A percentile compares a stretch with the other conserved stretches of the same genome.
Conservation (phyloP, 2,797 vertebrate genomes). For the Brotula barbata region DNA sequence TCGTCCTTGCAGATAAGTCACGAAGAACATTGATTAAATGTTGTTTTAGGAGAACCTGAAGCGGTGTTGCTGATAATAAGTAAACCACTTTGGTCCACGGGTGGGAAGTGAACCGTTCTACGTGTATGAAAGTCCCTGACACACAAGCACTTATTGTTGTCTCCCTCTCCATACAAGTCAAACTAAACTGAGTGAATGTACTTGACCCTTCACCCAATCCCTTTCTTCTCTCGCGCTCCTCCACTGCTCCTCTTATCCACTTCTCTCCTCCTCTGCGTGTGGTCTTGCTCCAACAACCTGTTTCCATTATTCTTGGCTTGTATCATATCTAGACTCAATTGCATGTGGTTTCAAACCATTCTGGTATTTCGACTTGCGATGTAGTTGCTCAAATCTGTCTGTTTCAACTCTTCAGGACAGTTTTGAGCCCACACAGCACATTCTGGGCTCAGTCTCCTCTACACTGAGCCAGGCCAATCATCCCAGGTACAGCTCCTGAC, state of each 20-base stretch:
- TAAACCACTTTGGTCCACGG: conserved; percentile 5
- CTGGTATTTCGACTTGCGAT: conserved; percentile 20
- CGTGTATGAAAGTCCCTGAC: conserved; percentile 44
- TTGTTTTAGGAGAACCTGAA: conserved; percentile 17
- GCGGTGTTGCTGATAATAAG: conserved; percentile 11
- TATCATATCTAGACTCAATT: conserved; percentile 36
- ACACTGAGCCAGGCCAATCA: too few species aligned
- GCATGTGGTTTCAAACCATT: conserved; percentile 33
- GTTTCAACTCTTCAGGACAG: conserved; percentile 4
- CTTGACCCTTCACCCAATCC: conserved; percentile 69
- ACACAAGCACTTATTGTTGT: conserved; percentile 70
- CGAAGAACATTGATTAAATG: conserved; percentile 26
- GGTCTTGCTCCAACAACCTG: conserved; percentile 61
- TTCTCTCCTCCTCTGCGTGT: conserved; percentile 55
- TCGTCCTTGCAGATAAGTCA: conserved; percentile 12
- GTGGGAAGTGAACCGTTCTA: conserved; percentile 42
- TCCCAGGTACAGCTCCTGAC: too few species aligned
- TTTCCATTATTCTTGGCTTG: conserved; percentile 27
- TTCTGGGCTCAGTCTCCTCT: too few species aligned
- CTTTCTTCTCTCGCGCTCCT: conserved; percentile 59
- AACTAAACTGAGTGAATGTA: conserved; percentile 73
- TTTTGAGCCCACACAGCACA: too few species aligned
- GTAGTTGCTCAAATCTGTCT: background rate
- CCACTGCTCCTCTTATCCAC: conserved; percentile 43
- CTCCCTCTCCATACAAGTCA: conserved; percentile 69